phyloP scores from a whole-genome alignment of 2,888 invertebrate genomes.

The Hypolimnas misippus region DNA sequence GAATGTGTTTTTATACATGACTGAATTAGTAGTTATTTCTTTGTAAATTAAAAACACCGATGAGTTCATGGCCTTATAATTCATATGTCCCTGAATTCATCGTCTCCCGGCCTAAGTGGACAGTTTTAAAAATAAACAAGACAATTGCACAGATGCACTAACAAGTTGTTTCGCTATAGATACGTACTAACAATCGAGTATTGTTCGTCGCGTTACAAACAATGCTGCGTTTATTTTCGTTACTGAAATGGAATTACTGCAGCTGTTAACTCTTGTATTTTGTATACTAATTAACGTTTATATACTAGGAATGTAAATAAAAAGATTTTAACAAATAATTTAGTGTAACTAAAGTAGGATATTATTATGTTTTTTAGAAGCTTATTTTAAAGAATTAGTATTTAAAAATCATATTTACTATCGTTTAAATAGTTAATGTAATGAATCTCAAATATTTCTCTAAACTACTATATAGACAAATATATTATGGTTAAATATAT shows the following conservation, averaged over 20 bases:
- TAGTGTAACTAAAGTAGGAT: not conserved
- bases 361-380: not conserved
- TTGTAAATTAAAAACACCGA: slow-evolving; percentile 28
- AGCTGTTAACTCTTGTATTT: slow-evolving; percentile 22
- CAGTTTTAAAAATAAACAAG: slow-evolving; percentile 72
- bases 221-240: slow-evolving; percentile 39
- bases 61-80: slow-evolving; percentile 43
- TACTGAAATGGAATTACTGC: slow-evolving; percentile 25
- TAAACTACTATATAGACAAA: too few species aligned
- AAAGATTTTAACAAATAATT: not conserved
- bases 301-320: slow-evolving; percentile 6
- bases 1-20: slow-evolving; percentile 13
- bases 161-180: slow-evolving; percentile 47
- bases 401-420: too few species aligned
- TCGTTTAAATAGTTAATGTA: too few species aligned
- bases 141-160: slow-evolving; percentile 69
- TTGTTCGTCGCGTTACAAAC: slow-evolving; percentile 50
- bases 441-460: too few species aligned
- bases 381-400: too few species aligned
- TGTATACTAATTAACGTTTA: slow-evolving; percentile 19
- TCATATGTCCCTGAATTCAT: slow-evolving; percentile 48
- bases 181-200: slow-evolving; percentile 54
- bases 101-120: slow-evolving; percentile 49
- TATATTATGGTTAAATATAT: too few species aligned
- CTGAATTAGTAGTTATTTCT: slow-evolving; percentile 1